Percentiles rank a stretch among this genome's conserved stretches.
Evolutionary conservation across 2,797 vertebrate genomes (phyloP).

Genomic region (Clarias pachynema): DNA sequence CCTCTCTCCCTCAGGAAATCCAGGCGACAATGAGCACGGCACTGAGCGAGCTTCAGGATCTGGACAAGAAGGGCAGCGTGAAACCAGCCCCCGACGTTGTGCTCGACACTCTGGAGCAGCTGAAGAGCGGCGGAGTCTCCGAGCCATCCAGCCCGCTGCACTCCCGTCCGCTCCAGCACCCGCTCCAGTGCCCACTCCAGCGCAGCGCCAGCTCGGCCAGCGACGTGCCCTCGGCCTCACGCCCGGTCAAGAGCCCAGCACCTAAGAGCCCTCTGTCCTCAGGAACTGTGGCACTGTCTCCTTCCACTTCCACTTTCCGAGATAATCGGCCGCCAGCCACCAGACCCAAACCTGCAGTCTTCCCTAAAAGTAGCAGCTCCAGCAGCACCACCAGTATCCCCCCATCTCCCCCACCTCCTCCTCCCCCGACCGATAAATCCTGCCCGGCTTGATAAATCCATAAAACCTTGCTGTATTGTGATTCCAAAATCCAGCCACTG

Average conservation of each 20-base stretch:
- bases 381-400: constrained; percentile 81
- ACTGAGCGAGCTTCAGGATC: constrained; percentile 87
- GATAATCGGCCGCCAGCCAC: constrained; percentile 87
- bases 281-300: constrained; percentile 71
- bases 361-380: constrained; percentile 83
- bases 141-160: constrained; percentile 97
- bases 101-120: constrained; percentile 95
- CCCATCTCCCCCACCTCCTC: constrained; percentile 82
- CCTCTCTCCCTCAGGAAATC: constrained; percentile 78
- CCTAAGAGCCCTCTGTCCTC: constrained; percentile 79
- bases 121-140: constrained; percentile 86
- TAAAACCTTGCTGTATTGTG: neutral
- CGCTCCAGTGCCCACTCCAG: constrained; percentile 80
- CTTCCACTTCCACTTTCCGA: constrained; percentile 84
- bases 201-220: constrained; percentile 93
- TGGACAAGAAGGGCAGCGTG: constrained; percentile 88
- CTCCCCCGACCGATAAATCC: constrained; percentile 87
- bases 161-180: constrained; percentile 87
- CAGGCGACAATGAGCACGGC: constrained; percentile 89
- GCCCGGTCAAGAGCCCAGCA: constrained; percentile 80
- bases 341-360: constrained; percentile 89
- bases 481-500: constrained; percentile 49
- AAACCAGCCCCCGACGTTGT: constrained; percentile 95
- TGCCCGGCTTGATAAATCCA: constrained; percentile 84
- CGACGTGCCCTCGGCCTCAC: constrained; percentile 92